Evolutionary conservation across 2,888 invertebrate species (phyloP).

Genomic region (Camponotus fellah): DNA sequence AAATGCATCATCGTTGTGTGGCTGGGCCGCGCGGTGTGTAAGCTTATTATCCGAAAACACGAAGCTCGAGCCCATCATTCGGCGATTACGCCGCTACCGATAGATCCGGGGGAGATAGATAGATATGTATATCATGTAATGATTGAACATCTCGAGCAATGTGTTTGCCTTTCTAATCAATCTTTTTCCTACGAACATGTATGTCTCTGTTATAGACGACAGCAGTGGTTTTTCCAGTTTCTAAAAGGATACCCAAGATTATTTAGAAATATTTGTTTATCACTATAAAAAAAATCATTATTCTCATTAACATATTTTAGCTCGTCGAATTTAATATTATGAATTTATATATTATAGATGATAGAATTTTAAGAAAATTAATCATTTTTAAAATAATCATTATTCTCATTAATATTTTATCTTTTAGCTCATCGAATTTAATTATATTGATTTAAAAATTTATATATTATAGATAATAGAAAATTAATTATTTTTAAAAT

Average conservation of each 20-base stretch:
- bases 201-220: neutral
- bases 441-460: neutral
- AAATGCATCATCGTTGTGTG: constrained; percentile 70
- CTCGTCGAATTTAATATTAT: neutral
- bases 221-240: neutral
- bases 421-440: neutral
- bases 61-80: constrained; percentile 55
- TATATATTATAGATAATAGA: neutral
- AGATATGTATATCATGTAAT: constrained; percentile 9
- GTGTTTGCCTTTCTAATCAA: constrained; percentile 28
- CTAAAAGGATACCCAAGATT: neutral
- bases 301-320: neutral
- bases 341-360: neutral
- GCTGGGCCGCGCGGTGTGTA: constrained; percentile 44
- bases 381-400: neutral
- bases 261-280: neutral
- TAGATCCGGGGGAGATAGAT: constrained; percentile 21
- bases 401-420: neutral
- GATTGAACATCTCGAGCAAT: neutral
- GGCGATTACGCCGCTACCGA: constrained; percentile 56
- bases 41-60: constrained; percentile 71
- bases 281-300: neutral
- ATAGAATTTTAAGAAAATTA: neutral
- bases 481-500: neutral
- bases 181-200: neutral